Base-by-base conservation (phyloP, 1,140 invertebrate genomes). In the Goniozus legneri region DNA sequence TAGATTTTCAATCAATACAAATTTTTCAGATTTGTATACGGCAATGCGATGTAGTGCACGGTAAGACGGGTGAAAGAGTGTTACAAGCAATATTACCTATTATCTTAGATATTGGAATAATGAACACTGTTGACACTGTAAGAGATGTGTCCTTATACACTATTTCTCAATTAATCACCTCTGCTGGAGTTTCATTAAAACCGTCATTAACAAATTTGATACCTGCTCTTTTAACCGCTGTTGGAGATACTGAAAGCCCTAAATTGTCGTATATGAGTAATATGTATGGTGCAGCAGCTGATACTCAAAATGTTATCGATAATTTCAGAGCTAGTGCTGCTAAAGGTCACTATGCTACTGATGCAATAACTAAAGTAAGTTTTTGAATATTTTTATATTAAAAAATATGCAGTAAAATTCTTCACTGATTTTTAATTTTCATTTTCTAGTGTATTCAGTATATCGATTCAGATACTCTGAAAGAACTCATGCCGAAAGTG, bases 311-410 rank as follows among this genome's bases (percentile, higher is more conserved):
- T 55, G 76, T 82, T 32, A 77, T 94, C 0, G 91, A 94, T 67
- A 84, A 79, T 55, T 79, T 86, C 21, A 76, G 91, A 38, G 86
- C 91, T 20, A 83, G 82, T 46, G 84, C 84, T 13, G 88, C 89
- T 0, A 88, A 88, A 60, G 84, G 82, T 19, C 89, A 93, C 64
- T 88, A 92, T 44, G 91, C 91, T 54, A 92, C 89, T 52, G 89
- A 94, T 63, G 92, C 91, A 2, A 84, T 95, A 16, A 84, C 88
- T 27, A 47, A 49, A 44, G 53, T 56, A 37, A 45, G 35, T 53
- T 43, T 36, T 43, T 15, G n/a, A 37, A 34, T 22, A 27, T 2
- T 30, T 19, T 15, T 48, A n/a, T 42, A n/a, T 46, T 32, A 27
- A 10, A 27, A 4, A 27, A 6, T 27, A 6, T 27, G 4, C 10